Percentiles rank a stretch among this genome's conserved stretches.
phyloP scores from a whole-genome alignment of 2,888 invertebrate species.

The Entomobrya multifasciata region DNA sequence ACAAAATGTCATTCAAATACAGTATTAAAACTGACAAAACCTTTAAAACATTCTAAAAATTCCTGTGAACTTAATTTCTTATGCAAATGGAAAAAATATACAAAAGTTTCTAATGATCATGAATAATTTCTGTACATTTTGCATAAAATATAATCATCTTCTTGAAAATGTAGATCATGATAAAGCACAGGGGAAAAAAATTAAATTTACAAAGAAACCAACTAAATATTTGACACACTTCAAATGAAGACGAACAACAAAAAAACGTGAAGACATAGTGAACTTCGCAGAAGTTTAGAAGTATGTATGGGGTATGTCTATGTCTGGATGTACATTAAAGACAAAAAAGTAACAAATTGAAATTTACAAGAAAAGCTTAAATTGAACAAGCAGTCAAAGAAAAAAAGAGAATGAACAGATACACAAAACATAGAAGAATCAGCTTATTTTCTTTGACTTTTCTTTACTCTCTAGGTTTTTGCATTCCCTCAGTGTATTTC shows the following conservation, averaged over 20 bases:
- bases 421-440: background rate
- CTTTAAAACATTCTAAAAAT: no score
- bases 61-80: no score
- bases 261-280: background rate
- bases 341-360: slow-evolving; percentile 34
- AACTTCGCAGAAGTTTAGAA: background rate
- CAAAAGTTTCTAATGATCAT: no score
- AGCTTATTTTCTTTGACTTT: slow-evolving; percentile 14
- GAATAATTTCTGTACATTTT: no score
- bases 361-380: slow-evolving; percentile 23
- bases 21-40: no score
- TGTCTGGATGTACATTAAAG: background rate
- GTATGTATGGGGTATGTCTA: background rate
- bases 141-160: no score
- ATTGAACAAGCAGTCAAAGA: slow-evolving; percentile 31
- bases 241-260: background rate
- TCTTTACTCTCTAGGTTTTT: no score
- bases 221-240: slow-evolving; percentile 15
- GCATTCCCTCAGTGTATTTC: slow-evolving; percentile 13
- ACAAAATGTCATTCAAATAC: no score
- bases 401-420: background rate
- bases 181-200: no score
- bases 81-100: no score
- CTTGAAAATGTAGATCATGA: no score
- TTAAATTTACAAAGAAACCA: no score